Base-by-base conservation (phyloP, 2,888 invertebrate species). In the Laothoe populi region DNA sequence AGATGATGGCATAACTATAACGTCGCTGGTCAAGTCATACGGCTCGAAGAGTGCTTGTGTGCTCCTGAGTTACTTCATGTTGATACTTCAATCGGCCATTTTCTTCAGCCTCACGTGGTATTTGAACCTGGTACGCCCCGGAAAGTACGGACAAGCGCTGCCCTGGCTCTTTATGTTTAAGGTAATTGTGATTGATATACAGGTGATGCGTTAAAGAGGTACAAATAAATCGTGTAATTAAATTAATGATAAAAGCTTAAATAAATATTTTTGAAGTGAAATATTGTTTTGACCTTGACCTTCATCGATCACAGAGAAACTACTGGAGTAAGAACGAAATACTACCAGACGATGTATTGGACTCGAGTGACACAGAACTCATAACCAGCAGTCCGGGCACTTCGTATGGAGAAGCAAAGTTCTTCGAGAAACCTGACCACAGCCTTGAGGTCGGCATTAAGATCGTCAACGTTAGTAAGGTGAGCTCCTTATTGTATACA, bases 131-230 rank as follows among this genome's bases (percentile, higher is more conserved):
- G 84, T 86, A 40, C 64, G 79, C 11, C 96, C 96, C 0, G 96
- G 96, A 2, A 92, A 94, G 24, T 96, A 94, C 72, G 96, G 96
- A 0, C 93, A 95, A 2, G 94, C 95, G 2, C 91, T 94, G 68
- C 94, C 95, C 0, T 95, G 94, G 89, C 91, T 94, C 71, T 96
- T 96, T 79, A 84, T 94, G 2, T 90, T 94, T 48, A 86, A 92
- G 85, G 96, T 96, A 82, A 79, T 84, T 66, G n/a, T n/a, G n/a
- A n/a, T n/a, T n/a, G n/a, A n/a, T n/a, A n/a, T n/a, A n/a, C n/a
- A n/a, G n/a, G n/a, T n/a, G n/a, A n/a, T n/a, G n/a, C n/a, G n/a
- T n/a, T n/a, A n/a, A n/a, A n/a, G n/a, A n/a, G n/a, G n/a, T n/a
- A n/a, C n/a, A n/a, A n/a, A n/a, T n/a, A n/a, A n/a, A n/a, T n/a